Evolutionary conservation across 2,888 invertebrate species (phyloP).

Genomic region (Stomorhina lunata): DNA sequence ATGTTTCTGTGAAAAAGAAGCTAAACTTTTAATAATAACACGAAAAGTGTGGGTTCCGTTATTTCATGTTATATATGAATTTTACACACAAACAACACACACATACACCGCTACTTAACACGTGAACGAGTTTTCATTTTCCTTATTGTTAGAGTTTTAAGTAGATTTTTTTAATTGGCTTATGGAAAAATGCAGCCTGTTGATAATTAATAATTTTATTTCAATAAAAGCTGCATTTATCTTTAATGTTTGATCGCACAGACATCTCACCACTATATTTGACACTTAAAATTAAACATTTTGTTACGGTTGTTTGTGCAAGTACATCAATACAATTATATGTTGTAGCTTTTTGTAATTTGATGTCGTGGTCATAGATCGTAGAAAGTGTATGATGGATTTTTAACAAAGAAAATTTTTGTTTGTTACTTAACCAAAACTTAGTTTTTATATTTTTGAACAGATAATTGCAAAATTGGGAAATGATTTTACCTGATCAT

Average conservation of each 20-base stretch:
- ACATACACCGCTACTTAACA: conserved; percentile 18
- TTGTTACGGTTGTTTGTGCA: neutral
- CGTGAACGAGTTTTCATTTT: conserved; percentile 49
- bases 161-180: neutral
- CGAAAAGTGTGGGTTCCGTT: conserved; percentile 10
- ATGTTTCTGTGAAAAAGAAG: conserved; percentile 4
- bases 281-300: neutral
- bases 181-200: neutral
- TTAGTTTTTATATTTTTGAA: neutral
- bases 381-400: neutral
- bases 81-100: neutral
- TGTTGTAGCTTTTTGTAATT: conserved; percentile 2
- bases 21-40: neutral
- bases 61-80: conserved; percentile 21
- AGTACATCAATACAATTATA: conserved; percentile 4
- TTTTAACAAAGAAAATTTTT: conserved; percentile 8
- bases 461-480: neutral
- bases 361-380: conserved; percentile 40
- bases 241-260: too few relatives aligned
- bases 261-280: neutral
- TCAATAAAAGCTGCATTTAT: too few relatives aligned
- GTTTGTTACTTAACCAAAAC: conserved; percentile 4
- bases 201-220: neutral
- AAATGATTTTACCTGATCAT: conserved; percentile 33
- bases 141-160: neutral